phyloP scores from a whole-genome alignment of 2,888 invertebrate species.

The Acleris sparsana region DNA sequence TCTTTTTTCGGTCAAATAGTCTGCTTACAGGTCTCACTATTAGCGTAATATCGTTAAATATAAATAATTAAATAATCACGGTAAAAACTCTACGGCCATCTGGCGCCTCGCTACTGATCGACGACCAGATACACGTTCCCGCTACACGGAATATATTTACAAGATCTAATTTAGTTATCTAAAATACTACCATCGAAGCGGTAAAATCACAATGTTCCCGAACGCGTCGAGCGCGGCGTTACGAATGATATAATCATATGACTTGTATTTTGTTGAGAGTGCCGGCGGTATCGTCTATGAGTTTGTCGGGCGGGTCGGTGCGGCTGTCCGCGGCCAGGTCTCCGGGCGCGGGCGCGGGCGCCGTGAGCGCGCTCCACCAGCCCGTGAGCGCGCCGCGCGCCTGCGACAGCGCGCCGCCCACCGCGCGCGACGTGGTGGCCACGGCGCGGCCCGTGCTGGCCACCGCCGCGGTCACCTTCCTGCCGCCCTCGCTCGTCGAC shows the following conservation, averaged over 20 bases:
- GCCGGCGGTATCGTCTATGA: conserved; percentile 57
- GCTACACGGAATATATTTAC: conserved; percentile 32
- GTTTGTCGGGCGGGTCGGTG: conserved; percentile 64
- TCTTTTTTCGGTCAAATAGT: conserved; percentile 18
- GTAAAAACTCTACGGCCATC: conserved; percentile 27
- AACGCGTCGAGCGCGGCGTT: neutral
- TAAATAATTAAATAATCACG: conserved; percentile 29
- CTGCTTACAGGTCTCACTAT: conserved; percentile 16
- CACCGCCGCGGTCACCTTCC: conserved; percentile 96
- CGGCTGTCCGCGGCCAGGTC: conserved; percentile 48
- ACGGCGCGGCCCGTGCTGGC: conserved; percentile 95
- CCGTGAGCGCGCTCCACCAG: conserved; percentile 89
- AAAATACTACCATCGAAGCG: conserved; percentile 28
- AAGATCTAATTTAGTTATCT: conserved; percentile 25
- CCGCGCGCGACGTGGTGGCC: conserved; percentile 78
- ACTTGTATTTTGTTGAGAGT: conserved; percentile 62
- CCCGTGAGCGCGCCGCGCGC: conserved; percentile 93
- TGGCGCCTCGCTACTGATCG: conserved; percentile 13
- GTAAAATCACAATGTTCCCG: conserved; percentile 20
- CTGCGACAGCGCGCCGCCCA: conserved; percentile 93
- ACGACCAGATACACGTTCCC: conserved; percentile 14
- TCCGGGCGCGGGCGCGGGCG: conserved; percentile 36
- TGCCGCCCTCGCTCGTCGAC: conserved; percentile 96
- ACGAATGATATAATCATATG: conserved; percentile 53
- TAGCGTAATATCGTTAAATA: conserved; percentile 21